Conservation (phyloP, 2,113 vertebrate species). For the Rafetus swinhoei region DNA sequence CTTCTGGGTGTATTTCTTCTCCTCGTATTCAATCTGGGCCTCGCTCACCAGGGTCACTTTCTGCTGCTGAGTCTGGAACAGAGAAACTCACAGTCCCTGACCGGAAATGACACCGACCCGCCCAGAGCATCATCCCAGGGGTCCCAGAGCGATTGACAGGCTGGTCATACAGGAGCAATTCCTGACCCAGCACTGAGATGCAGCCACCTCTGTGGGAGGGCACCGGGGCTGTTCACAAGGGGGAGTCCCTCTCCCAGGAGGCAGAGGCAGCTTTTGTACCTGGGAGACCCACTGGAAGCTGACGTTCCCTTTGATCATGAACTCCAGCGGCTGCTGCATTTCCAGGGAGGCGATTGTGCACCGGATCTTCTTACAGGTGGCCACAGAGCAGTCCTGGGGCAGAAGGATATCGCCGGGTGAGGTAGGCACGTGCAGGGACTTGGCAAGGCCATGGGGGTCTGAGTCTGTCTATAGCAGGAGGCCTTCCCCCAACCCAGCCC, state of each 20-base stretch:
- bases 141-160: not conserved
- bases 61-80: too few species aligned
- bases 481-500: not conserved
- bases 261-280: too few species aligned
- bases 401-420: not conserved
- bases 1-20: too few species aligned
- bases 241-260: too few species aligned
- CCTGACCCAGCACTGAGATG: not conserved
- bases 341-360: conserved; percentile 70
- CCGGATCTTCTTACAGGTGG: conserved; percentile 74
- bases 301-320: too few species aligned
- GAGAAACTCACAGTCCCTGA: too few species aligned
- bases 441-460: not conserved
- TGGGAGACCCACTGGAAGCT: too few species aligned
- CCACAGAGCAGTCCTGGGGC: conserved; percentile 81
- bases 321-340: not conserved
- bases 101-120: not conserved
- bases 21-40: too few species aligned
- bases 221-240: too few species aligned
- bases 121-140: not conserved
- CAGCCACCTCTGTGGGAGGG: not conserved
- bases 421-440: not conserved
- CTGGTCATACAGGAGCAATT: not conserved
- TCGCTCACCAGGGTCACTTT: too few species aligned
- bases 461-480: not conserved